Evolutionary conservation across 2,113 vertebrate species (phyloP), one percentile per base, ranked within the genome.

Genomic region (Oncorhynchus mykiss): DNA sequence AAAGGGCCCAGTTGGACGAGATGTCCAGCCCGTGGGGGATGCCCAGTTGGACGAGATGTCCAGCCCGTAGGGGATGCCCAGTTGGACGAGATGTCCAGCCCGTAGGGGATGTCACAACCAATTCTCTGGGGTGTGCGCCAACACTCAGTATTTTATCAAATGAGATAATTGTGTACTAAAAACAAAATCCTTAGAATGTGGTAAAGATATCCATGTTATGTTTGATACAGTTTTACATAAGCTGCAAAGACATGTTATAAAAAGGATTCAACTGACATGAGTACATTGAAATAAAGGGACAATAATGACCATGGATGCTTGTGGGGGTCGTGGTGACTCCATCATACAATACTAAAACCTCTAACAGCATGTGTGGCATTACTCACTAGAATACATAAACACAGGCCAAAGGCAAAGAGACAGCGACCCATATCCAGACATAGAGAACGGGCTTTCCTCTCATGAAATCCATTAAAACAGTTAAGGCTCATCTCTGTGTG

Each of bases 291-390:
- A 72, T 24, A 71, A 72, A 60, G 39, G 77, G 81, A 73, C 86
- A 88, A 79, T 83, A 87, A 79, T 81, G 75, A 81, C 74, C 82
- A 69, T 74, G 76, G 71, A 77, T 73, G 80, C 79, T 83, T 85
- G 73, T 86, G 78, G 76, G 78, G 82, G 83, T 81, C 85, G 81
- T 88, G 87, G 84, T 87, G 88, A 88, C 70, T 85, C 80, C 70
- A 81, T 86, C 88, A 24, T 81, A 75, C 82, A 79, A 84, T 76
- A 78, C 64, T 76, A 88, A 88, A 80, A 75, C 12, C 80, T 87
- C 70, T 74, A 86, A 81, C 27, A 86, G n/a, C n/a, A n/a, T 83
- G 79, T 87, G 89, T 74, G 84, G 74, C 67, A 20, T 16, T 71
- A 45, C 39, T 45, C 8, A 45, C 39, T 45, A 39, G 39, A 39